phyloP scores from a whole-genome alignment of 2,888 invertebrate genomes.

The Muschampia plurimacula region DNA sequence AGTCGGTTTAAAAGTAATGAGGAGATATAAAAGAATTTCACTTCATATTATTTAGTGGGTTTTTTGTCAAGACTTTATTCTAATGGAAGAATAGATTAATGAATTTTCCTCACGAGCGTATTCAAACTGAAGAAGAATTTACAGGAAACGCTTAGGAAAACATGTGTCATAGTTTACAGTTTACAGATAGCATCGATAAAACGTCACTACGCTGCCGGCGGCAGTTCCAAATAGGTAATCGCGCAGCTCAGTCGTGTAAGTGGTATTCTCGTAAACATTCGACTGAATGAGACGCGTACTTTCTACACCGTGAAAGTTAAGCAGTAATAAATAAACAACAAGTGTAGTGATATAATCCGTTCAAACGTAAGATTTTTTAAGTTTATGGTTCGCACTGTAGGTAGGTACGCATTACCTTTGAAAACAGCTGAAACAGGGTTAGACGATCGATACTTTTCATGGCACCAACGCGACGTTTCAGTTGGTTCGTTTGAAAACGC shows the following conservation, averaged over 20 bases:
- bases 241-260: not conserved
- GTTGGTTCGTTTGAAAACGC: not conserved
- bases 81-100: not conserved
- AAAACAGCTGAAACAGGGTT: not conserved
- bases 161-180: constrained; percentile 6
- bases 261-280: not conserved
- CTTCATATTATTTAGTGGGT: too few species aligned
- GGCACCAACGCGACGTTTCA: not conserved
- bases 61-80: too few species aligned
- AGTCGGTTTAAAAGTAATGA: too few species aligned
- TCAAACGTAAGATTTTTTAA: not conserved
- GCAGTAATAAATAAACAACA: constrained; percentile 5
- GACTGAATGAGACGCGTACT: not conserved
- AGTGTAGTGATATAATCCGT: not conserved
- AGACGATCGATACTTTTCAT: not conserved
- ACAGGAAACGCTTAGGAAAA: constrained; percentile 1
- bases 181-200: not conserved
- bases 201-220: not conserved
- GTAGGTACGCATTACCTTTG: too few species aligned
- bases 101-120: not conserved
- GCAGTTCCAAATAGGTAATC: not conserved
- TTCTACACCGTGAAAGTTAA: constrained; percentile 5
- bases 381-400: not conserved
- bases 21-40: too few species aligned
- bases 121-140: not conserved